Base-by-base conservation (phyloP, 1,140 invertebrate genomes). In the Eumaeus atala region DNA sequence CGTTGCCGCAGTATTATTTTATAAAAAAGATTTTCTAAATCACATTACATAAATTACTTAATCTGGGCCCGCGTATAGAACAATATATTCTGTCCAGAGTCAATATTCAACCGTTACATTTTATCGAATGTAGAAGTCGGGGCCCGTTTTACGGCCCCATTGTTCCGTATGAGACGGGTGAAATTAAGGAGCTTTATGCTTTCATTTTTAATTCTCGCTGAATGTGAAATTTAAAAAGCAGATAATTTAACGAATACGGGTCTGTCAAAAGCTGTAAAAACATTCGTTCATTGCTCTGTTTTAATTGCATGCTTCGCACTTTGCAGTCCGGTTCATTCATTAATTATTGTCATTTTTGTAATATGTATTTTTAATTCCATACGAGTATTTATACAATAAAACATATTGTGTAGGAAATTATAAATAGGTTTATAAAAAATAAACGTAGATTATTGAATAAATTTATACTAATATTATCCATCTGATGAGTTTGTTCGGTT, bases 231-330 rank as follows among this genome's bases (percentile, higher is more conserved):
- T 74, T 70, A 77, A 58, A 77, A 78, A 73, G 67, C 72, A 74
- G 69, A 76, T 74, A 76, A 76, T 80, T 73, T 67, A 69, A 63
- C 55, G 58, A 70, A 66, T 54, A 68, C 65, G 70, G 69, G 21
- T 64, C 65, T 70, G 67, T 68, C 60, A 59, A 67, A 67, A 67
- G 71, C 70, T 70, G 72, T 70, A 69, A 77, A 79, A 77, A 2
- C 67, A 65, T 77, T 63, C 56, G 69, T 64, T 78, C 72, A 75
- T 78, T 78, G 66, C 70, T 69, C 56, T 48, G 58, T 65, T 78
- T 77, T 82, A 79, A 82, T 82, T 82, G 72, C 71, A 79, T 79
- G 79, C 72, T 73, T 75, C 69, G 65, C 67, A 64, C 64, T 72
- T 65, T 62, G 38, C 65, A 48, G 62, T 64, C 70, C 68, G 57